Evolutionary conservation across 2,888 invertebrate species (phyloP).

Genomic region (Heliconius hortense): DNA sequence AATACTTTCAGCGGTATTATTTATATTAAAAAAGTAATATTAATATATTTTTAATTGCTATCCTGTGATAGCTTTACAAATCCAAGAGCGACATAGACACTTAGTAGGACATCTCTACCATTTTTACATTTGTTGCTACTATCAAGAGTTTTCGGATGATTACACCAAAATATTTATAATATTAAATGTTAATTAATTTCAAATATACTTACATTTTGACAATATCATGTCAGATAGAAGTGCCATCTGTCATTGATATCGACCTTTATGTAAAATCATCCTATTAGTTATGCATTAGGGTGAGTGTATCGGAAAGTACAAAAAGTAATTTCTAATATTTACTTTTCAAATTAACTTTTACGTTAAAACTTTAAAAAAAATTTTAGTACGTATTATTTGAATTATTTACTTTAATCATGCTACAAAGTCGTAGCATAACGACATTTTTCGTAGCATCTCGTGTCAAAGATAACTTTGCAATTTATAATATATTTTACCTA

Average conservation of each 20-base stretch:
- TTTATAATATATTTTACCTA: background rate
- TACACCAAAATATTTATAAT: background rate
- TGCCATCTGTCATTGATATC: slow-evolving; percentile 63
- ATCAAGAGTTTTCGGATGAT: background rate
- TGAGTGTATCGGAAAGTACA: slow-evolving; percentile 8
- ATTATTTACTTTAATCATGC: background rate
- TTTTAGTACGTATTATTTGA: background rate
- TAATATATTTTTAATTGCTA: too few relatives aligned
- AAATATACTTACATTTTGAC: background rate
- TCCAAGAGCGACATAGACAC: too few relatives aligned
- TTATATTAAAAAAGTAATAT: too few relatives aligned
- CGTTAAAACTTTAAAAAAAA: background rate
- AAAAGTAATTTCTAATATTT: background rate
- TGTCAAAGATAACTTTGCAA: background rate
- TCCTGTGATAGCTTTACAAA: too few relatives aligned
- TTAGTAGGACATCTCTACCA: too few relatives aligned
- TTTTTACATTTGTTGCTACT: too few relatives aligned
- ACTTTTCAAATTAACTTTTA: background rate
- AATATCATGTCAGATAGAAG: slow-evolving; percentile 30
- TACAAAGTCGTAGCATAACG: slow-evolving; percentile 1
- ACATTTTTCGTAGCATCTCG: slow-evolving; percentile 29
- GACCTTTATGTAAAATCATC: slow-evolving; percentile 65
- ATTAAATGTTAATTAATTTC: background rate
- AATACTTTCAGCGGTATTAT: too few relatives aligned
- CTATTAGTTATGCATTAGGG: slow-evolving; percentile 71